Base-by-base conservation (phyloP, 1,140 invertebrate species). In the Protaetia brevitarsis region DNA sequence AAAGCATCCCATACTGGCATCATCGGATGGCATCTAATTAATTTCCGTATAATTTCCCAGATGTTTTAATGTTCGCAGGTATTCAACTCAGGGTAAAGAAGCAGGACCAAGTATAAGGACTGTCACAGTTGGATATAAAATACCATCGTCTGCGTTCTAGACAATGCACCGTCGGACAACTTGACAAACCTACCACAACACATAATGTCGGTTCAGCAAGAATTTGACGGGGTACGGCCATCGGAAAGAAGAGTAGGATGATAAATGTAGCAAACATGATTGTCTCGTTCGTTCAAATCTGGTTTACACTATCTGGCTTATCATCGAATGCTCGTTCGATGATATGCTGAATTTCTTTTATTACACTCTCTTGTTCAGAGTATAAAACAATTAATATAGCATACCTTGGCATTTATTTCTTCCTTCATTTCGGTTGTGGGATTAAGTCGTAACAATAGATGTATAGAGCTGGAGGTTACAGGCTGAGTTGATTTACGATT, bases 171-270 rank as follows among this genome's bases (percentile, higher is more conserved):
- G 30, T 63, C 60, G 11, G 60, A 36, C 60, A 63, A 41, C 30
- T 41, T 63, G 60, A 63, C 60, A 63, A 41, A 41, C 60, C 30
- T 63, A 63, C 60, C 60, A n/a, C n/a, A n/a, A n/a, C 37, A 63
- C 60, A 63, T 36, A 16, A 8, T 36, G 0, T 26, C n/a, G 7
- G 23, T 36, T 63, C 11, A n/a, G 19, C 28, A 59, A 59, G 57
- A 59, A 59, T 21, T 59, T 59, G 57, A 59, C 30, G 57, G 10
- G 57, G 57, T 59, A 29, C 41, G 41, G 11, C 41, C 16, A 51
- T 51, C 41, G 19, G 16, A 16, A 23, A 51, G n/a, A 13, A 13
- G 57, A 59, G 27, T 59, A 59, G 57, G 29, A 59, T 59, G 57
- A 59, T 59, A 59, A 59, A 59, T 59, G 57, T 59, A 59, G 13